These are phyloP conservation scores for Semotilus atromaculatus DNA, from an alignment of 2,797 vertebrate genomes.

Conservation along the genomic window DNA sequence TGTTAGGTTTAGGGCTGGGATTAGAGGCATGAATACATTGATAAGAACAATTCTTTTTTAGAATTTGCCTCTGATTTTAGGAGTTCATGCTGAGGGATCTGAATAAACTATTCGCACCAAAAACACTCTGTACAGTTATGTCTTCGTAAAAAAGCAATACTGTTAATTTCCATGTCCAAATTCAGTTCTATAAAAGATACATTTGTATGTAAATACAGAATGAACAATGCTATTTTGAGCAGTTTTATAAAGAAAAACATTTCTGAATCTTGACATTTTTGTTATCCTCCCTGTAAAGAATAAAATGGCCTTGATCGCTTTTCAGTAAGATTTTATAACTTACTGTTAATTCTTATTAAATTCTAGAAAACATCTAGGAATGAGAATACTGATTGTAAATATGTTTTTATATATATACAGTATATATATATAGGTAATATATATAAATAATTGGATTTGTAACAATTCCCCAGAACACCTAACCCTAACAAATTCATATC, in stretches of 20 bases:
- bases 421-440: neutral
- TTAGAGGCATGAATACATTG: neutral
- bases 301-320: neutral
- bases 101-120: neutral
- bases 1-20: slow-evolving; percentile 13
- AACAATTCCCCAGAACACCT: neutral
- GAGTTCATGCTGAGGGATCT: neutral
- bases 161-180: neutral
- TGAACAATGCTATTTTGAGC: neutral
- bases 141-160: neutral
- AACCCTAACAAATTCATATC: neutral
- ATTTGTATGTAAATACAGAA: neutral
- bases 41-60: neutral
- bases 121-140: no score
- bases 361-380: neutral
- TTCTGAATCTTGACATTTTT: neutral
- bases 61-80: neutral
- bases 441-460: neutral
- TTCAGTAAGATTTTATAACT: neutral
- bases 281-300: neutral
- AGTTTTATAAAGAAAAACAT: neutral
- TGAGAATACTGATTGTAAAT: neutral
- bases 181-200: neutral
- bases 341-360: neutral
- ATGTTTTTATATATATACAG: neutral